A percentile compares a stretch with the other conserved stretches of the same genome.
Conservation (phyloP, 2,113 vertebrate genomes). For the Petroica traversi region DNA sequence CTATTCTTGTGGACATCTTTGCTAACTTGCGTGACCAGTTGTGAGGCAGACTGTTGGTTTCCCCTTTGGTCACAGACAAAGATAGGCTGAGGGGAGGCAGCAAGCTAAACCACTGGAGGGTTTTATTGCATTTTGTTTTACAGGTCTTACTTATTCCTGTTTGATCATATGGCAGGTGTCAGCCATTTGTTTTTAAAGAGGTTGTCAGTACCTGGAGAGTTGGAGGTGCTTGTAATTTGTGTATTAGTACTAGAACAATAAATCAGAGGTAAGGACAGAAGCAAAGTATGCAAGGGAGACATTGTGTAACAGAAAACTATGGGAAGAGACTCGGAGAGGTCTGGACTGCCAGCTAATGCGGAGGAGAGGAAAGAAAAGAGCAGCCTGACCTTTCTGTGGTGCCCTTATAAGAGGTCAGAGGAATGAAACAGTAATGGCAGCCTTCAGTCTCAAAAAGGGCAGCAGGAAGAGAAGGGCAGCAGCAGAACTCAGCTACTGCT, state of each 20-base stretch:
- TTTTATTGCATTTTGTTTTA: background rate
- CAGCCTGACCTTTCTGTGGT: conserved; percentile 39
- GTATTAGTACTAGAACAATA: background rate
- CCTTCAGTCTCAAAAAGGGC: conserved; percentile 25
- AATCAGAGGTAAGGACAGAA: background rate
- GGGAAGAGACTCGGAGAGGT: background rate
- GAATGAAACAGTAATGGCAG: conserved; percentile 53
- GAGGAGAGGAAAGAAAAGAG: conserved; percentile 17
- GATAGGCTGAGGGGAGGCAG: background rate
- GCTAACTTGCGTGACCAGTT: background rate
- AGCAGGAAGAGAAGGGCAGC: conserved; percentile 30
- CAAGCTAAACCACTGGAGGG: rapidly evolving
- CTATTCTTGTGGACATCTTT: background rate
- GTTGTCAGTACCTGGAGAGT: background rate
- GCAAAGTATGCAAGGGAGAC: background rate
- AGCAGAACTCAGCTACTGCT: background rate
- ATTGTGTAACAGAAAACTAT: background rate
- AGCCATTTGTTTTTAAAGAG: background rate
- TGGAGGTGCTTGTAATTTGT: background rate
- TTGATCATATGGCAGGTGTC: background rate
- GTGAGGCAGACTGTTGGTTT: background rate
- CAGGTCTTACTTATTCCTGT: background rate
- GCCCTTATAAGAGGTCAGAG: conserved; percentile 38
- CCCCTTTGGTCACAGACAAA: background rate
- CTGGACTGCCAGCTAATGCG: background rate